These are phyloP conservation scores for Rambutsinella grinnellia DNA, from an alignment of 2,888 invertebrate genomes.

Conservation along the genomic window DNA sequence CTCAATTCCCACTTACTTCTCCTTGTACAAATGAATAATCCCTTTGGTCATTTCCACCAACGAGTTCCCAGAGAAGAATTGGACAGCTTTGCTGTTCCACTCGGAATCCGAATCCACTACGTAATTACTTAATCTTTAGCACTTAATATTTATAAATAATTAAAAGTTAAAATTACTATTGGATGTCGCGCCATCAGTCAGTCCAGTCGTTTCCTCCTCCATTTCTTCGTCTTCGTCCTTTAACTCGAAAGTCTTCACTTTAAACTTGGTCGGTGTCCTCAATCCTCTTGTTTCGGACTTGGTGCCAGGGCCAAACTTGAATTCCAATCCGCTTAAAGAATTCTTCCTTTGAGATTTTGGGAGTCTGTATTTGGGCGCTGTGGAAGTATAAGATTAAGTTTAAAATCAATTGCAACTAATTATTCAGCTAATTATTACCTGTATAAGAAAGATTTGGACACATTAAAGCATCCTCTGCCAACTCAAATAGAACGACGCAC, in stretches of 20 bases:
- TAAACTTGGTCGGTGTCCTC: slow-evolving; percentile 38
- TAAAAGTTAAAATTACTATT: too few relatives aligned
- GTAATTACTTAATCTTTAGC: too few relatives aligned
- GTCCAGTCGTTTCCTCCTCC: slow-evolving; percentile 21
- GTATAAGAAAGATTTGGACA: slow-evolving; percentile 46
- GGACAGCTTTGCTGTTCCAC: slow-evolving; percentile 36
- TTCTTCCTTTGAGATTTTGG: background rate
- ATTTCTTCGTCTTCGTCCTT: slow-evolving; percentile 11
- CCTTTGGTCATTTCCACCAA: slow-evolving; percentile 97
- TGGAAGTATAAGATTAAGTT: background rate
- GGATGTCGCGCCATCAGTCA: too few relatives aligned
- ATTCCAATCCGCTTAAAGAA: background rate
- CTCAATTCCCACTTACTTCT: slow-evolving; percentile 85
- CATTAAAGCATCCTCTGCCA: slow-evolving; percentile 53
- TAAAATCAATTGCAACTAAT: background rate
- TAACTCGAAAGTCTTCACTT: slow-evolving; percentile 48
- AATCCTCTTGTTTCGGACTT: slow-evolving; percentile 56
- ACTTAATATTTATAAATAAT: too few relatives aligned
- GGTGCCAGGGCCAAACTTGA: slow-evolving; percentile 57
- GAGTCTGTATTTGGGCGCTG: slow-evolving; percentile 45
- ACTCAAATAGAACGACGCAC: slow-evolving; percentile 61
- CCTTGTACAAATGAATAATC: slow-evolving; percentile 95
- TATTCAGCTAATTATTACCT: slow-evolving; percentile 36
- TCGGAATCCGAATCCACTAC: too few relatives aligned
- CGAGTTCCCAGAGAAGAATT: slow-evolving; percentile 96